Percentiles rank a stretch among this genome's conserved stretches.
phyloP scores from a whole-genome alignment of 2,888 invertebrate genomes.

The Eurois occulta region DNA sequence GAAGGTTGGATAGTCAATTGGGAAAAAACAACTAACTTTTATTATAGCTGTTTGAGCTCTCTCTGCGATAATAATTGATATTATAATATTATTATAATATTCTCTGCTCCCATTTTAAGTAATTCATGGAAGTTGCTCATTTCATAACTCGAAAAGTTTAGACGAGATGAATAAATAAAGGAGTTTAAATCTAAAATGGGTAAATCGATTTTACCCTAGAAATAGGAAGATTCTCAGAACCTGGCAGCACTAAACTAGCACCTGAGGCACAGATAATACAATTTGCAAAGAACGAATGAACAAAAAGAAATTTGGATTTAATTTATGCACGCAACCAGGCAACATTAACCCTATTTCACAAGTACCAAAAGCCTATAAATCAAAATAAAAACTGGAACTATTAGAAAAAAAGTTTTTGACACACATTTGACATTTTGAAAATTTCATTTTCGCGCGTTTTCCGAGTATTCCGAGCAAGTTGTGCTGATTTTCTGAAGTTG shows the following conservation, averaged over 20 bases:
- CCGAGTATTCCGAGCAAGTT: rapidly evolving
- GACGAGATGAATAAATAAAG: not conserved
- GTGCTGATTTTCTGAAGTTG: not conserved
- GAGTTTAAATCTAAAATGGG: not conserved
- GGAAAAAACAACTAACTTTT: too few relatives aligned
- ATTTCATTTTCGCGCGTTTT: constrained; percentile 48
- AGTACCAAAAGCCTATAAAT: not conserved
- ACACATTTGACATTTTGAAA: not conserved
- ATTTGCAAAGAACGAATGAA: constrained; percentile 21
- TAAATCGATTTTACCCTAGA: not conserved
- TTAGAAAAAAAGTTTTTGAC: not conserved
- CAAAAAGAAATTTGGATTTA: not conserved
- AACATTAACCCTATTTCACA: not conserved
- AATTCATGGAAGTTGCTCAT: not conserved
- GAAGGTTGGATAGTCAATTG: too few relatives aligned
- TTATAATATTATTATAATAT: too few relatives aligned
- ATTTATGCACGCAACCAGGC: not conserved
- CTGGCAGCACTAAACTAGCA: constrained; percentile 2
- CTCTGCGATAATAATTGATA: too few relatives aligned
- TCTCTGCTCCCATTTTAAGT: not conserved
- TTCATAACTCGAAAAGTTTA: not conserved
- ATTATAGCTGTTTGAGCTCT: too few relatives aligned
- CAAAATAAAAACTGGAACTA: constrained; percentile 5
- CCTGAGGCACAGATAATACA: not conserved
- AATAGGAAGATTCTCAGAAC: not conserved